Conservation (phyloP, 2,113 vertebrate species). For the Emydura subglobosa region DNA sequence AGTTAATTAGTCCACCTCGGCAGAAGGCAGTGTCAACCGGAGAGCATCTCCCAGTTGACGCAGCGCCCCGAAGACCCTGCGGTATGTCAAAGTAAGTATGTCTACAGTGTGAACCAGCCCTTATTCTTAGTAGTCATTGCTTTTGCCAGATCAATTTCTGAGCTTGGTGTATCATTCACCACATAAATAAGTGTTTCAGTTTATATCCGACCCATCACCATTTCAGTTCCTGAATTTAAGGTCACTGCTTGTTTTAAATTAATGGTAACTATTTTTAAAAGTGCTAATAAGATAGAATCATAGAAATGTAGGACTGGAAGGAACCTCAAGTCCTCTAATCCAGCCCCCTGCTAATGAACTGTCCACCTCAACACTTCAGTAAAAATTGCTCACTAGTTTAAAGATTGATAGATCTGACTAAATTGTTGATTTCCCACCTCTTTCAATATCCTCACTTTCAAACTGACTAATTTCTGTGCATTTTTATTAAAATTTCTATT, state of each 20-base stretch:
- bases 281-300: neutral
- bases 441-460: neutral
- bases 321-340: no score
- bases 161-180: neutral
- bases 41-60: no score
- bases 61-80: no score
- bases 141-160: neutral
- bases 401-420: neutral
- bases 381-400: neutral
- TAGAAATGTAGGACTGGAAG: no score
- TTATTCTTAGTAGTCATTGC: neutral
- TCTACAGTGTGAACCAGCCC: no score
- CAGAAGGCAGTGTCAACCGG: no score
- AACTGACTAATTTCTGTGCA: neutral
- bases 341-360: neutral
- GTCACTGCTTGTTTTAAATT: neutral
- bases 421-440: neutral
- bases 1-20: no score
- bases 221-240: neutral
- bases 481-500: constrained; percentile 9
- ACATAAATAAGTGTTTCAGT: neutral
- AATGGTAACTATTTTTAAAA: neutral
- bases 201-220: accelerated
- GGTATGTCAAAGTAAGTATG: no score
- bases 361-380: neutral